A percentile compares a stretch with the other conserved stretches of the same genome.
These are phyloP conservation scores for Drosophila silvestris DNA, from an alignment of 2,888 invertebrate genomes.

Conservation along the genomic window DNA sequence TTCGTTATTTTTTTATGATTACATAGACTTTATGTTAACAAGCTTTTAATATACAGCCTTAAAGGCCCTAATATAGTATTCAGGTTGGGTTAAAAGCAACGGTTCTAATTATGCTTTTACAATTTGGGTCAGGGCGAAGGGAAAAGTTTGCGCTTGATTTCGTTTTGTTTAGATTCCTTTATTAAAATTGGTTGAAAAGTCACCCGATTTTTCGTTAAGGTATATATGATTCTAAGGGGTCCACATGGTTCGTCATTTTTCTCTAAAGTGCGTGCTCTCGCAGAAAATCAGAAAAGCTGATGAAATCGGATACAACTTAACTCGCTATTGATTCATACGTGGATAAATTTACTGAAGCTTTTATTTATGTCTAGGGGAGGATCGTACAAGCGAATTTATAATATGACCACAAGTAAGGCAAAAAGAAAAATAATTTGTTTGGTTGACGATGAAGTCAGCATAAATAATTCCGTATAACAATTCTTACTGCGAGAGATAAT, in stretches of 20 bases:
- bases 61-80: not conserved
- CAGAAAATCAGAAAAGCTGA: not conserved
- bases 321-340: not conserved
- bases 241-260: not conserved
- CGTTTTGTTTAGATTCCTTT: not conserved
- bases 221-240: not conserved
- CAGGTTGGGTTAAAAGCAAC: not conserved
- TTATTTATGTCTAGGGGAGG: not conserved
- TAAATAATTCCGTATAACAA: not conserved
- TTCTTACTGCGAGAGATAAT: not conserved
- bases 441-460: not conserved
- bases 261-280: not conserved
- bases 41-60: slow-evolving; percentile 8
- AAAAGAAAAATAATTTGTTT: not conserved
- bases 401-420: not conserved
- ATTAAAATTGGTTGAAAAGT: not conserved
- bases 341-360: not conserved
- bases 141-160: not conserved
- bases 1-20: not conserved
- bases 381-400: not conserved
- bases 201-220: not conserved
- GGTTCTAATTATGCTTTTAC: not conserved
- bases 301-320: not conserved
- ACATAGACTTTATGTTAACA: slow-evolving; percentile 4
- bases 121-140: too few relatives aligned